Percentiles rank a stretch among this genome's conserved stretches.
phyloP scores from a whole-genome alignment of 1,140 invertebrate species.

The Ostrea edulis region DNA sequence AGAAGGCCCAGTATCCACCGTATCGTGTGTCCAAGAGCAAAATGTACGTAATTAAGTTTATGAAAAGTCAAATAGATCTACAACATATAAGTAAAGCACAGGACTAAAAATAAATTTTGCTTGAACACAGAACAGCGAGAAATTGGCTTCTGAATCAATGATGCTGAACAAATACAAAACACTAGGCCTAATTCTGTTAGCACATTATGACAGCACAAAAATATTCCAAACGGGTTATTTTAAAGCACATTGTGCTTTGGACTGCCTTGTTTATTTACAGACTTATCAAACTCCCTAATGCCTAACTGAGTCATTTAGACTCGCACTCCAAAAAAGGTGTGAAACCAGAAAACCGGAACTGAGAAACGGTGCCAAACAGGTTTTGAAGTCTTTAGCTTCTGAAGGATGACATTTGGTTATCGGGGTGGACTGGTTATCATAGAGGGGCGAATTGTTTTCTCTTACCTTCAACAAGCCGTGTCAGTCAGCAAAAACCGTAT shows the following conservation, averaged over 20 bases:
- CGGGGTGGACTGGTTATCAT: neutral
- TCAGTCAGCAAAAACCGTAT: conserved; percentile 19
- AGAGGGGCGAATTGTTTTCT: neutral
- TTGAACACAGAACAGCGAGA: no score
- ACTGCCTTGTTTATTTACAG: neutral
- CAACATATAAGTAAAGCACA: no score
- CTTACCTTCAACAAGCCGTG: conserved; percentile 6
- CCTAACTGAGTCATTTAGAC: conserved; percentile 31
- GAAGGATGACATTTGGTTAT: neutral
- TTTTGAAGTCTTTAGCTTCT: neutral
- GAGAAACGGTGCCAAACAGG: neutral
- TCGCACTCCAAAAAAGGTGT: conserved; percentile 26
- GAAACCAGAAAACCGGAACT: conserved; percentile 35
- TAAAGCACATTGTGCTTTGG: neutral
- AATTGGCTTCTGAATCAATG: neutral
- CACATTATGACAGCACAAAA: neutral
- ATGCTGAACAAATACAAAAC: conserved; percentile 20
- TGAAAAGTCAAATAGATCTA: no score
- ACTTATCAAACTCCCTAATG: neutral
- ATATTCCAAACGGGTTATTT: neutral
- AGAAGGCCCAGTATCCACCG: no score
- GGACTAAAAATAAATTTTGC: no score
- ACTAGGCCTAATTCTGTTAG: neutral
- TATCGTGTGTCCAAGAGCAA: no score
- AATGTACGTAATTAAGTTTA: no score